phyloP scores from a whole-genome alignment of 2,888 invertebrate species.

The Myopa testacea region DNA sequence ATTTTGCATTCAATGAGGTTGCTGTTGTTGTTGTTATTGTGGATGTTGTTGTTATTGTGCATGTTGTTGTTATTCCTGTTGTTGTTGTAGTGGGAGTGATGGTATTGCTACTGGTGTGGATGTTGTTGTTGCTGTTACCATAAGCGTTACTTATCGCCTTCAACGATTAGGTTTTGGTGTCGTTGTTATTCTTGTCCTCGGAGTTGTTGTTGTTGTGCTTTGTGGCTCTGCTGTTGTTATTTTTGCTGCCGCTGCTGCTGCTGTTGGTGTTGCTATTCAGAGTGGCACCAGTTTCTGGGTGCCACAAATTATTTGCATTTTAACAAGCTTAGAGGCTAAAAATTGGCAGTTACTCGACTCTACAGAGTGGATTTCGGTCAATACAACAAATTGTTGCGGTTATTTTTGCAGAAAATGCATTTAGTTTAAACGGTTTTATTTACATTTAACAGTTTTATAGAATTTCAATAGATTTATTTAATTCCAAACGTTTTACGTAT shows the following conservation, averaged over 20 bases:
- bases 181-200: conserved; percentile 9
- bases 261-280: conserved; percentile 13
- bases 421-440: too few relatives aligned
- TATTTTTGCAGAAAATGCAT: too few relatives aligned
- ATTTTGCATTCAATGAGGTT: background rate
- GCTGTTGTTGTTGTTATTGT: background rate
- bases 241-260: conserved; percentile 11
- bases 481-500: too few relatives aligned
- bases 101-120: background rate
- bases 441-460: too few relatives aligned
- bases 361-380: too few relatives aligned
- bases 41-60: background rate
- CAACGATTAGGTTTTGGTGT: background rate
- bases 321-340: too few relatives aligned
- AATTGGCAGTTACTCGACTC: too few relatives aligned
- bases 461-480: too few relatives aligned
- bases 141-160: background rate
- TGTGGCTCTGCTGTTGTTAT: conserved; percentile 4
- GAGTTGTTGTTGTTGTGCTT: conserved; percentile 22
- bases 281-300: background rate
- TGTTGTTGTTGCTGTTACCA: background rate
- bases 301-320: too few relatives aligned
- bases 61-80: background rate
- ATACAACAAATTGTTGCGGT: too few relatives aligned
- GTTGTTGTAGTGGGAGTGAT: background rate